Evolutionary conservation across 2,888 invertebrate genomes (phyloP).

Genomic region (Drosophila aldrichi): DNA sequence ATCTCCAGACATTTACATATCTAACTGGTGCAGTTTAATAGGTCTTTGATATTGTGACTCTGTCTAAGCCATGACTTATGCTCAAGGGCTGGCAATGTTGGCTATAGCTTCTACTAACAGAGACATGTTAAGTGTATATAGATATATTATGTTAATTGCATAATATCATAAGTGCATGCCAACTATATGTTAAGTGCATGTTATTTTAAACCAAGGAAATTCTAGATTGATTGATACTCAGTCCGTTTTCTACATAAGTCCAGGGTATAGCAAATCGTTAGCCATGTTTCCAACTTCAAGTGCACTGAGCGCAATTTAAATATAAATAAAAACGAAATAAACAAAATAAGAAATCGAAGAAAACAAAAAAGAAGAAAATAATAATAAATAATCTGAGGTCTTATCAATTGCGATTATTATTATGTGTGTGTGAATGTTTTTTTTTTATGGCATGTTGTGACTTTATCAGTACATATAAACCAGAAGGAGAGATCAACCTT

Average conservation of each 20-base stretch:
- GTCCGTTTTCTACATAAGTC: neutral
- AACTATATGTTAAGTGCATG: neutral
- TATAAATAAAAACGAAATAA: constrained; percentile 31
- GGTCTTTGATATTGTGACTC: neutral
- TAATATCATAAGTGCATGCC: neutral
- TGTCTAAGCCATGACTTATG: neutral
- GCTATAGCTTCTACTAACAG: neutral
- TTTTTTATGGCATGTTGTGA: constrained; percentile 42
- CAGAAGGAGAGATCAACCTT: neutral
- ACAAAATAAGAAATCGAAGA: constrained; percentile 23
- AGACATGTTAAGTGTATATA: neutral
- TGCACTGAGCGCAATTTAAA: constrained; percentile 39
- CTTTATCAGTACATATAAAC: constrained; percentile 46
- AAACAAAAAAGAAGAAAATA: constrained; percentile 11
- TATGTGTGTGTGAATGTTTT: constrained; percentile 1
- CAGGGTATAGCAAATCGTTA: constrained; percentile 1
- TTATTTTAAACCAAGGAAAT: neutral
- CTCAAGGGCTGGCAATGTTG: neutral
- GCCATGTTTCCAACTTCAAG: constrained; percentile 8
- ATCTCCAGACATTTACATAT: too few relatives aligned
- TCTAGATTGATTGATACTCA: neutral
- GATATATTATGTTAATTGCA: neutral
- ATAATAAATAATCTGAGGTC: constrained; percentile 41
- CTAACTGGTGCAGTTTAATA: neutral
- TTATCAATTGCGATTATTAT: constrained; percentile 55